Evolutionary conservation across 1,140 invertebrate genomes (phyloP).

Genomic region (Trichogramma pretiosum): DNA sequence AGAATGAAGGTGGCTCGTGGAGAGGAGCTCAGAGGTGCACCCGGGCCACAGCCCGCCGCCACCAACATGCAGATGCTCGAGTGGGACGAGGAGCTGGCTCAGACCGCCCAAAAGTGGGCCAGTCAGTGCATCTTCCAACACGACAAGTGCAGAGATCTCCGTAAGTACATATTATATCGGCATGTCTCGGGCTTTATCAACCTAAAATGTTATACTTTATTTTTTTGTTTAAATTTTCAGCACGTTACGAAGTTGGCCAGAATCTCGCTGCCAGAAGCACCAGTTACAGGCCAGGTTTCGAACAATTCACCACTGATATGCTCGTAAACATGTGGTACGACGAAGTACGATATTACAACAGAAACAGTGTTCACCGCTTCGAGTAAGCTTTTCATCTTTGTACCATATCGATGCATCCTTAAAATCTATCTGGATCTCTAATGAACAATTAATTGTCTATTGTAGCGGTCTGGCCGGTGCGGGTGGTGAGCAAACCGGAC

Average conservation of each 20-base stretch:
- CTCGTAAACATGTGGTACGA: slow-evolving; percentile 15
- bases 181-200: no score
- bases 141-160: slow-evolving; percentile 44
- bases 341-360: slow-evolving; percentile 12
- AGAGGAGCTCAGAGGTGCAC: slow-evolving; percentile 35
- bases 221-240: background rate
- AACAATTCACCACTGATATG: background rate
- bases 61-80: slow-evolving; percentile 44
- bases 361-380: slow-evolving; percentile 3
- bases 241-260: slow-evolving; percentile 11
- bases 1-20: slow-evolving; percentile 42
- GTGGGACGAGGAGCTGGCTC: slow-evolving; percentile 52
- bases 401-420: no score
- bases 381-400: no score
- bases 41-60: slow-evolving; percentile 46
- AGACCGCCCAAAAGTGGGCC: slow-evolving; percentile 50
- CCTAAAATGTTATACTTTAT: no score
- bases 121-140: slow-evolving; percentile 49
- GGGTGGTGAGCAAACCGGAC: slow-evolving; percentile 1
- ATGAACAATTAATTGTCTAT: background rate
- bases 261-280: slow-evolving; percentile 12
- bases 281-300: background rate
- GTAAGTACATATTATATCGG: no score
- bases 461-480: background rate
- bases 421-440: no score